A percentile compares a stretch with the other conserved stretches of the same genome.
Evolutionary conservation across 2,113 vertebrate genomes (phyloP).

Genomic region (Corvus hawaiiensis): DNA sequence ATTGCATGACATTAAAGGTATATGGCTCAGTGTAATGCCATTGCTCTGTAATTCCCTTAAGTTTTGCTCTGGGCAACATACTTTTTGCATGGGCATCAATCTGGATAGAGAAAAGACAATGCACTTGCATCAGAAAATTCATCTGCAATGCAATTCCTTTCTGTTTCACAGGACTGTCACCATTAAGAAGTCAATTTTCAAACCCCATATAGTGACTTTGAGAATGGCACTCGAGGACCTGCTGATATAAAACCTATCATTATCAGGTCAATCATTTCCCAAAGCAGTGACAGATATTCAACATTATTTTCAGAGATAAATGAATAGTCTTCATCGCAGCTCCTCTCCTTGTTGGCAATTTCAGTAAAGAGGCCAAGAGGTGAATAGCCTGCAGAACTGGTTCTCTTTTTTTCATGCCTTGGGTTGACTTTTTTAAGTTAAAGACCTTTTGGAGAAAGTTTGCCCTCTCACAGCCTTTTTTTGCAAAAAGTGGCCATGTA

Average conservation of each 20-base stretch:
- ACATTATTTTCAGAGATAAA: constrained; percentile 56
- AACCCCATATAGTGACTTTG: constrained; percentile 27
- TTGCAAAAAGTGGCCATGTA: constrained; percentile 1
- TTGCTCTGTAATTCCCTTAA: background rate
- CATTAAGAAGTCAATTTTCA: constrained; percentile 53
- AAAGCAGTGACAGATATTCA: constrained; percentile 59
- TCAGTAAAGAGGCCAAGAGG: constrained; percentile 54
- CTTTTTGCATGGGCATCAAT: background rate
- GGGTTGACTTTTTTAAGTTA: constrained; percentile 37
- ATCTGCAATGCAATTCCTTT: constrained; percentile 9
- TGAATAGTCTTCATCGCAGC: background rate
- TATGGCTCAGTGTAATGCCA: background rate
- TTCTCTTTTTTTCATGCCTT: constrained; percentile 11
- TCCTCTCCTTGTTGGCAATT: constrained; percentile 28
- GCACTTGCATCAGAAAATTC: background rate
- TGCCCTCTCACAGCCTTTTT: constrained; percentile 6
- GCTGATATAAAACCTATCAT: constrained; percentile 50
- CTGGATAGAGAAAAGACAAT: background rate
- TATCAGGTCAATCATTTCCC: constrained; percentile 54
- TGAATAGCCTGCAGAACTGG: constrained; percentile 44
- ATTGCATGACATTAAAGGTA: background rate
- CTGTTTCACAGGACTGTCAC: background rate
- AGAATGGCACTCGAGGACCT: constrained; percentile 25
- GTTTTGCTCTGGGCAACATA: background rate
- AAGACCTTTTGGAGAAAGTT: constrained; percentile 53